Base-by-base conservation (phyloP, 1,140 invertebrate species). In the Vanessa tameamea region DNA sequence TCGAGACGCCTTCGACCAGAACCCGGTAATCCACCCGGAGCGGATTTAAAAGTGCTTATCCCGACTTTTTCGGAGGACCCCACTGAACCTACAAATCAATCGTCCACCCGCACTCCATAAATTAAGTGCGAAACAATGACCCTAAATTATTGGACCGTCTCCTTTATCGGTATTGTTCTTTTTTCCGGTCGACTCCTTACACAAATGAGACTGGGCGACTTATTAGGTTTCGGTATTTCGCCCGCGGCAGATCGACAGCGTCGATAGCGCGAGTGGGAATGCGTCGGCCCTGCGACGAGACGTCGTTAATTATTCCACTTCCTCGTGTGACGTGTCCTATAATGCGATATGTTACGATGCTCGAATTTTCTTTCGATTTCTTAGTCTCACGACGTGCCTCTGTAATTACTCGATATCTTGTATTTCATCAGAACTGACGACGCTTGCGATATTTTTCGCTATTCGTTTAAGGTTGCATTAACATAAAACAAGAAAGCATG, bases 91-190 rank as follows among this genome's bases (percentile, higher is more conserved):
- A 90, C 88, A 90, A 91, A 92, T 92, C 90, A 91, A 92, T 92
- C 90, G 84, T 81, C 77, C 83, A 69, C 79, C 88, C 88, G 84
- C 88, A 91, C 89, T 89, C 88, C 87, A 90, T 92, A 92, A 91
- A 92, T 92, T 92, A 91, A 88, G 80, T 76, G 80, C 82, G 87
- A 87, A 91, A 89, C 89, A 90, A 91, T 92, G 90, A 92, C 88
- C 88, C 89, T 92, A 90, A 92, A 91, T 92, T 90, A 90, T 92
- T 87, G 87, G 82, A 73, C 82, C 86, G 86, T 87, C 87, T 86
- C 84, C 79, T 89, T 90, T 91, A 91, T 92, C 88, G 79, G 87
- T 87, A 87, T 88, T 84, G 82, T 89, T 87, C 85, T 84, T 92
- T 91, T 92, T 91, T 87, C 75, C 85, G 78, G 78, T 80, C 75